Evolutionary conservation across 2,113 vertebrate species (phyloP).

Genomic region (Bos indicus): DNA sequence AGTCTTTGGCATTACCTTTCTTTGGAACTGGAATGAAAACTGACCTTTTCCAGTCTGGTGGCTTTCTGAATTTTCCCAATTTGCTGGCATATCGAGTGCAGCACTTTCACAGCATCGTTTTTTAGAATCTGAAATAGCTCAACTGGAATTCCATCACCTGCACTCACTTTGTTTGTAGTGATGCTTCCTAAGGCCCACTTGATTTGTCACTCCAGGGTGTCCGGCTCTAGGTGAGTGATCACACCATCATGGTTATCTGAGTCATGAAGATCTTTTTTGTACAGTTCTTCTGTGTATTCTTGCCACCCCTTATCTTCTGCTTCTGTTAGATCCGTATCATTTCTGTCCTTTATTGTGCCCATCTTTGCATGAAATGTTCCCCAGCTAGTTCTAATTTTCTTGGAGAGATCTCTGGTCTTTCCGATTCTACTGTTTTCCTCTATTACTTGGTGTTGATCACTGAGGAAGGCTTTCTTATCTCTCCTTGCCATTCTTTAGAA

Average conservation of each 20-base stretch:
- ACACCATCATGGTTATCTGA: neutral
- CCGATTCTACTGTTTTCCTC: neutral
- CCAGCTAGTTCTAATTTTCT: neutral
- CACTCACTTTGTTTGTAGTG: neutral
- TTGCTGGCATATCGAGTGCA: neutral
- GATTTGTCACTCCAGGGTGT: neutral
- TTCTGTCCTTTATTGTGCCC: neutral
- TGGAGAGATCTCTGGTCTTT: neutral
- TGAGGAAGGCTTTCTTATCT: neutral
- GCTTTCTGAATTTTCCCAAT: neutral
- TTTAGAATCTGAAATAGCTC: neutral
- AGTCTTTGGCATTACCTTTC: neutral
- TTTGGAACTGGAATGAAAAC: neutral
- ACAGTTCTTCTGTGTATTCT: neutral
- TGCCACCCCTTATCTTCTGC: neutral
- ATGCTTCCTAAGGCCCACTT: neutral
- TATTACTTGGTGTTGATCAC: neutral
- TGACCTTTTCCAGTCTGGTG: neutral
- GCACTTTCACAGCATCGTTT: neutral
- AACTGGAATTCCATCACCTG: neutral
- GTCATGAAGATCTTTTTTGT: neutral
- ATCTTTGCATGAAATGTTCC: neutral
- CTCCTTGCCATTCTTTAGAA: neutral
- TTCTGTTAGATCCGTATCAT: neutral
- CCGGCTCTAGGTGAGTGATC: neutral